Base-by-base conservation (phyloP, 2,113 vertebrate genomes). In the Ginglymostoma cirratum region DNA sequence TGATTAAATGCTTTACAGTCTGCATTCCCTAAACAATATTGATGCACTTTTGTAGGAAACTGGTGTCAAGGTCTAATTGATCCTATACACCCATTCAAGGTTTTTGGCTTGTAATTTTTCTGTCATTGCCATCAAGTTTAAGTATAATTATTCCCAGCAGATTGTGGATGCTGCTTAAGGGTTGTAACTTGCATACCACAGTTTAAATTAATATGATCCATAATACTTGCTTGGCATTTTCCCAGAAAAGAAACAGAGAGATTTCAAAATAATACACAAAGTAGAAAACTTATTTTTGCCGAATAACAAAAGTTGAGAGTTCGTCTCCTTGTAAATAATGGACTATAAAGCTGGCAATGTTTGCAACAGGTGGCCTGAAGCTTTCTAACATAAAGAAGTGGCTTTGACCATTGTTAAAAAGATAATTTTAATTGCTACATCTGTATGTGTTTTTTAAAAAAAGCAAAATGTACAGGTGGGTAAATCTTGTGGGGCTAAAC, bases 181-280 rank as follows among this genome's bases (percentile, higher is more conserved):
- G 45, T 89, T 89, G 24, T 27, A 89, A 89, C 52, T 55, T 89
- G 48, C 52, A 55, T 15, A 89, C 23, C 23, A 48, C 48, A 30
- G 5, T 42, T 67, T 94, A 94, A 66, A 65, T 94, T 66, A 94
- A 94, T 42, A 42, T 94, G 65, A 38, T 94, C 34, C 90, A 67
- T 66, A 94, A 65, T 61, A 38, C 52, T 66, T 94, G 3, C 38
- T 45, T 42, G 83, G 83, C 83, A 23, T 86, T 94, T 21, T 38
- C 23, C 67, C 93, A 70, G 93, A 27, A 45, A 94, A 94, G 93
- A 38, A 94, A 48, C 12, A 19, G 66, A 69, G 8, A 48, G 67
- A 17, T 24, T 70, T 70, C 48, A 23, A 48, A 72, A 69, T 38
- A 21, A 67, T 45, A 42, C 38, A 94, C 92, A 70, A 69, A 94